Percentiles rank a stretch among this genome's conserved stretches.
Conservation (phyloP, 2,113 vertebrate genomes). For the Peromyscus leucopus region DNA sequence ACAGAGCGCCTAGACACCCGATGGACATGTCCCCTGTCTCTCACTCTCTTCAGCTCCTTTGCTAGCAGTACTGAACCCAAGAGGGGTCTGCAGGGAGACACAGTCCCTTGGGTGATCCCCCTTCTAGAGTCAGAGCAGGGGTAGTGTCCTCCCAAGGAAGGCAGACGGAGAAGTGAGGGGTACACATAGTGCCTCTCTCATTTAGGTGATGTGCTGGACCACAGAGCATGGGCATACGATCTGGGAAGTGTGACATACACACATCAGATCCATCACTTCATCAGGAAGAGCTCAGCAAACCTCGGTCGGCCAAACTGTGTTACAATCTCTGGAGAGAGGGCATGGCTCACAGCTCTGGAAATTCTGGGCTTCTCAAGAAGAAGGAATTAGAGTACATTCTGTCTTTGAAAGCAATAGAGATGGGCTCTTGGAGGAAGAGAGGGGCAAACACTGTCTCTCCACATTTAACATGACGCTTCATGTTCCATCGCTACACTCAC, state of each 20-base stretch:
- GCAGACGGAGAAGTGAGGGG: not conserved
- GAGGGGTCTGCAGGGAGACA: not conserved
- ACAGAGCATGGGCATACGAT: too few species aligned
- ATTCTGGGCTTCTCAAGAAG: slow-evolving; percentile 5
- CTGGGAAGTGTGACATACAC: not conserved
- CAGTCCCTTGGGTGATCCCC: not conserved
- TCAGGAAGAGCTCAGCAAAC: not conserved
- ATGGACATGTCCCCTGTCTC: not conserved
- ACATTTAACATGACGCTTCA: not conserved
- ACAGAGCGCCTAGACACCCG: not conserved
- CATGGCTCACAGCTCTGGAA: slow-evolving; percentile 50
- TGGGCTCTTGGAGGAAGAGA: not conserved
- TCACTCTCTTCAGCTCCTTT: not conserved
- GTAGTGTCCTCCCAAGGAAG: not conserved
- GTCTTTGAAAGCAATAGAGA: not conserved
- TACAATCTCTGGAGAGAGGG: not conserved
- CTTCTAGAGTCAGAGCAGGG: not conserved
- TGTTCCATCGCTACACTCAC: slow-evolving; percentile 4
- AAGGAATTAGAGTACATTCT: not conserved
- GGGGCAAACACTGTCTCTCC: not conserved
- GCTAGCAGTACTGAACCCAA: fast-evolving
- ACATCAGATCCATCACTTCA: not conserved
- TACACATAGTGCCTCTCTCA: not conserved
- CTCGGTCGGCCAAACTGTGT: not conserved
- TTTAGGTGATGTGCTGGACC: too few species aligned